phyloP scores from a whole-genome alignment of 2,888 invertebrate genomes.

The Sarcophaga subvicina region DNA sequence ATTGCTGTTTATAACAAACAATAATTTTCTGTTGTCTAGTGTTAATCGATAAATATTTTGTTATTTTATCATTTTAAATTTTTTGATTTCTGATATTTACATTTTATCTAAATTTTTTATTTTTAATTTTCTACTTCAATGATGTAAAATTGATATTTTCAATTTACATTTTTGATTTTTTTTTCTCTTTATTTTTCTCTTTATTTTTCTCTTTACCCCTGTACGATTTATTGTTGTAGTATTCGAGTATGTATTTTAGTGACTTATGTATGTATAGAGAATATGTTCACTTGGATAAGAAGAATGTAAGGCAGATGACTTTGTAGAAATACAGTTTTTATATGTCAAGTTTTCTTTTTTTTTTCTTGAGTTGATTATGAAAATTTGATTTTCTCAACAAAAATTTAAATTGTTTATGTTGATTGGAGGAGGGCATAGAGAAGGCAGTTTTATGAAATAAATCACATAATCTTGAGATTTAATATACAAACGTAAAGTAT shows the following conservation, averaged over 20 bases:
- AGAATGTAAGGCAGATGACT: not conserved
- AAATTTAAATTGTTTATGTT: not conserved
- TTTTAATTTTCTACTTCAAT: conserved; percentile 56
- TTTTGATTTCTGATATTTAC: not conserved
- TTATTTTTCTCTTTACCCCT: no score
- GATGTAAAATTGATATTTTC: conserved; percentile 29
- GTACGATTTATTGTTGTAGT: no score
- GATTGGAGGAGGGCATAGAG: no score
- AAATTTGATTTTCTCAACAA: no score
- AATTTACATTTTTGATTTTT: not conserved
- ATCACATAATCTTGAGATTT: not conserved
- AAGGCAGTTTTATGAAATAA: not conserved
- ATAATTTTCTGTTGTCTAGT: no score
- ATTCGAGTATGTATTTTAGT: no score
- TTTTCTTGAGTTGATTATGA: not conserved
- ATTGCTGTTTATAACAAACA: no score
- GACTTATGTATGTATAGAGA: no score
- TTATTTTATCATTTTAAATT: no score
- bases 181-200: no score
- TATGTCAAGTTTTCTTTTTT: not conserved
- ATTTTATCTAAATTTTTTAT: conserved; percentile 34
- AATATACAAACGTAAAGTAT: not conserved
- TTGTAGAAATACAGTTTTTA: not conserved
- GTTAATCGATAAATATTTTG: no score
- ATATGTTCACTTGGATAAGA: no score